phyloP scores from a whole-genome alignment of 2,113 vertebrate species.

The Erinaceus europaeus region DNA sequence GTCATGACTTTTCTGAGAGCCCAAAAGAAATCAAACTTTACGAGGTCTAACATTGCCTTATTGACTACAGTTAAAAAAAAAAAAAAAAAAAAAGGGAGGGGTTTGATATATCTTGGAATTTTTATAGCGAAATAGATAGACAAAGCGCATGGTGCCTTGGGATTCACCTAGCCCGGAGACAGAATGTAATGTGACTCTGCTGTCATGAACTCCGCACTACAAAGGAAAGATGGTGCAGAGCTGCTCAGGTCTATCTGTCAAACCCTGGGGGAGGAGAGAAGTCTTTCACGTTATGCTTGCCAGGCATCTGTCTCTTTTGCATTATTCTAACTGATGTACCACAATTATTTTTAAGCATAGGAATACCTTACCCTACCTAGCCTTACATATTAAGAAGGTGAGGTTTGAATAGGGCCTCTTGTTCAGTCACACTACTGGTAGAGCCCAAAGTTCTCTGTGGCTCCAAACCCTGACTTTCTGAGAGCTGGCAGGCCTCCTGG shows the following conservation, averaged over 20 bases:
- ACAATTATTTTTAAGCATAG: background rate
- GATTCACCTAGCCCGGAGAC: background rate
- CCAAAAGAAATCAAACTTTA: background rate
- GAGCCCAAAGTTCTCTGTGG: background rate
- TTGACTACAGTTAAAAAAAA: background rate
- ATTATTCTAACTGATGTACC: background rate
- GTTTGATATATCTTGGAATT: background rate
- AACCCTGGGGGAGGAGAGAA: background rate
- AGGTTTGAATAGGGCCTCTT: background rate
- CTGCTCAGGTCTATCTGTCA: too few species aligned
- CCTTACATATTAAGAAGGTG: background rate
- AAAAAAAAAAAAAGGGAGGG: background rate
- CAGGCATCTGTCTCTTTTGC: background rate
- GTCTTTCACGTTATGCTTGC: background rate
- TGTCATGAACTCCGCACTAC: background rate
- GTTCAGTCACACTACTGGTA: too few species aligned
- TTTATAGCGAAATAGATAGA: background rate
- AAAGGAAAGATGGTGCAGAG: background rate
- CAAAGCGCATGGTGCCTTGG: background rate
- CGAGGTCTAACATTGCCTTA: background rate
- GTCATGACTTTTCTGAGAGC: too few species aligned
- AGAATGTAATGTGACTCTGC: background rate
- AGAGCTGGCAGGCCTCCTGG: background rate
- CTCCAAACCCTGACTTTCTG: background rate
- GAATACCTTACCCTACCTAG: background rate